phyloP scores from a whole-genome alignment of 2,888 invertebrate genomes.

The Linnaemya tessellans region DNA sequence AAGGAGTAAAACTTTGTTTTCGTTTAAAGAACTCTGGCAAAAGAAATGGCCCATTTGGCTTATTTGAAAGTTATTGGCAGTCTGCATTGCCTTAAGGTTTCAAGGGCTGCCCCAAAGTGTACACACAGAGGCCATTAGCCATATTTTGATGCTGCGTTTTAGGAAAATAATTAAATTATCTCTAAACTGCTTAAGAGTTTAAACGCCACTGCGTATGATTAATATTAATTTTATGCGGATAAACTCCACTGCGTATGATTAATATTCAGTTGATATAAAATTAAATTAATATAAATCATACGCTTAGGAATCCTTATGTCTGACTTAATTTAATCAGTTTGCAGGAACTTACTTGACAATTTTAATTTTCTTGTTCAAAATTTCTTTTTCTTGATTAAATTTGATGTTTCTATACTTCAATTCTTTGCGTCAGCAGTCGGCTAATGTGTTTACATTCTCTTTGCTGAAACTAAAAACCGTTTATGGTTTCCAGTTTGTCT shows the following conservation, averaged over 20 bases:
- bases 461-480: conserved; percentile 26
- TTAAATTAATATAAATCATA: conserved; percentile 28
- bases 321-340: neutral
- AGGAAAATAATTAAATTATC: too few relatives aligned
- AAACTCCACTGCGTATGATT: conserved; percentile 2
- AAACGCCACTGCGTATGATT: conserved; percentile 1
- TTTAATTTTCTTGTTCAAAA: neutral
- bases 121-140: too few relatives aligned
- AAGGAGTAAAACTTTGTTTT: too few relatives aligned
- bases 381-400: neutral
- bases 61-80: too few relatives aligned
- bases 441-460: conserved; percentile 39
- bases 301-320: neutral
- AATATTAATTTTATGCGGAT: too few relatives aligned
- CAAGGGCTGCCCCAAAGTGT: too few relatives aligned
- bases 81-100: too few relatives aligned
- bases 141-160: too few relatives aligned
- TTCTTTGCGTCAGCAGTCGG: neutral
- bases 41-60: too few relatives aligned
- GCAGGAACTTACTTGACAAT: neutral
- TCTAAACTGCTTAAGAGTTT: too few relatives aligned
- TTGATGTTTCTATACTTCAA: neutral
- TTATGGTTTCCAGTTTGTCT: conserved; percentile 39
- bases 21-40: too few relatives aligned
- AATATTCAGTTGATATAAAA: neutral